Evolutionary conservation across 2,113 vertebrate genomes (phyloP).

Genomic region (Platichthys stellatus): DNA sequence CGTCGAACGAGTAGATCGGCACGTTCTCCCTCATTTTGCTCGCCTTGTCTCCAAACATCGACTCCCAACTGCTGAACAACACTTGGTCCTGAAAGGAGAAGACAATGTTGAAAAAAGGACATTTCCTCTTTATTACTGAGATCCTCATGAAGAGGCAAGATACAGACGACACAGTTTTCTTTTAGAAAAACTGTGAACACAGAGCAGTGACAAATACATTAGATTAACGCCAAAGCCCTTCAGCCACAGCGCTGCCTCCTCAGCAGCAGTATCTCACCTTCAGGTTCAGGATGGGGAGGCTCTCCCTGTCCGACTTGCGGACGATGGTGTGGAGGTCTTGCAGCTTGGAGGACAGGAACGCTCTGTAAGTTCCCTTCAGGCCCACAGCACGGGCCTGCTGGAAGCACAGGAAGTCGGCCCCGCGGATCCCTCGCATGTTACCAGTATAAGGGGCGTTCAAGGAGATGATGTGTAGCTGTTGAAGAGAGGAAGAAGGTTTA

Average conservation of each 20-base stretch:
- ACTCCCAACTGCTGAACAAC: slow-evolving; percentile 92
- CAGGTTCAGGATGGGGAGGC: slow-evolving; percentile 90
- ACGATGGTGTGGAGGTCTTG: slow-evolving; percentile 98
- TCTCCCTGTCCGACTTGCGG: slow-evolving; percentile 87
- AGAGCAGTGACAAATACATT: not conserved
- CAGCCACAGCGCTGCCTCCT: no score
- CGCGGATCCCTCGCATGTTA: slow-evolving; percentile 92
- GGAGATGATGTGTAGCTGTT: slow-evolving; percentile 92
- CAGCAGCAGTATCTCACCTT: slow-evolving; percentile 78
- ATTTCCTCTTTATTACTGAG: not conserved
- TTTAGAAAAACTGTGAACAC: not conserved
- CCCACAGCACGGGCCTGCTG: slow-evolving; percentile 93
- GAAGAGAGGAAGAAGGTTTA: not conserved
- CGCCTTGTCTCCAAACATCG: slow-evolving; percentile 84
- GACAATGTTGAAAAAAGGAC: not conserved
- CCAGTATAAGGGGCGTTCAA: slow-evolving; percentile 90
- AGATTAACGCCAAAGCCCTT: not conserved
- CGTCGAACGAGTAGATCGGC: slow-evolving; percentile 92
- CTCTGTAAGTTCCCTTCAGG: slow-evolving; percentile 92
- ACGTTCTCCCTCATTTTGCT: slow-evolving; percentile 81
- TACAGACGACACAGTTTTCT: not conserved
- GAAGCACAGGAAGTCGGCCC: slow-evolving; percentile 96
- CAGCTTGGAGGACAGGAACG: slow-evolving; percentile 95
- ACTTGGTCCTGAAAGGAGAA: slow-evolving; percentile 85
- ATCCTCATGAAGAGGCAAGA: not conserved